Evolutionary conservation across 2,113 vertebrate genomes (phyloP).

Genomic region (Apistogramma diplotaenia): DNA sequence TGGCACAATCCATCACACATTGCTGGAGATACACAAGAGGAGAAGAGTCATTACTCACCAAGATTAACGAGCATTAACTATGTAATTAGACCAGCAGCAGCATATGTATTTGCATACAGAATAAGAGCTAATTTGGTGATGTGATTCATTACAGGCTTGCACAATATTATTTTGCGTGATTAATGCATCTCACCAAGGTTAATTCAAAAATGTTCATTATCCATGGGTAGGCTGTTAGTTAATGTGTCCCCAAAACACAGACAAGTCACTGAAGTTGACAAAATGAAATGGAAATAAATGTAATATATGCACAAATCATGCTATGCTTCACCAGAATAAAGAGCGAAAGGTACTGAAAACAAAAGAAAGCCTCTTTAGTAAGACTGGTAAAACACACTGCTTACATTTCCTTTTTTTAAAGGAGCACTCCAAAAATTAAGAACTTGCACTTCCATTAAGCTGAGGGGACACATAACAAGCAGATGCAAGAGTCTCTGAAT

Average conservation of each 20-base stretch:
- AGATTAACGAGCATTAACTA: constrained; percentile 69
- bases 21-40: constrained; percentile 77
- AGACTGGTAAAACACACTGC: neutral
- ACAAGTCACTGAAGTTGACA: constrained; percentile 47
- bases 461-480: neutral
- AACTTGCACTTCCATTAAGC: neutral
- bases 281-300: constrained; percentile 31
- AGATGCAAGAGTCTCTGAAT: neutral
- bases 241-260: constrained; percentile 50
- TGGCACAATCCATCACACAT: constrained; percentile 94
- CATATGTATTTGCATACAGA: constrained; percentile 69
- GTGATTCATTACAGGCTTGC: constrained; percentile 65
- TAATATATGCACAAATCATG: neutral
- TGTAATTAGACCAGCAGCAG: constrained; percentile 66
- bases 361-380: neutral
- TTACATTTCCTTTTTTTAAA: neutral
- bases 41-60: constrained; percentile 57
- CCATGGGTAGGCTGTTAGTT: constrained; percentile 31
- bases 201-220: constrained; percentile 63
- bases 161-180: constrained; percentile 55
- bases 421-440: neutral
- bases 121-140: constrained; percentile 68
- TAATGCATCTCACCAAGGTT: constrained; percentile 60
- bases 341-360: neutral
- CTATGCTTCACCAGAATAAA: neutral